These are phyloP conservation scores for Rhimphoctona megacephalus DNA, from an alignment of 2,888 invertebrate species.

Conservation along the genomic window DNA sequence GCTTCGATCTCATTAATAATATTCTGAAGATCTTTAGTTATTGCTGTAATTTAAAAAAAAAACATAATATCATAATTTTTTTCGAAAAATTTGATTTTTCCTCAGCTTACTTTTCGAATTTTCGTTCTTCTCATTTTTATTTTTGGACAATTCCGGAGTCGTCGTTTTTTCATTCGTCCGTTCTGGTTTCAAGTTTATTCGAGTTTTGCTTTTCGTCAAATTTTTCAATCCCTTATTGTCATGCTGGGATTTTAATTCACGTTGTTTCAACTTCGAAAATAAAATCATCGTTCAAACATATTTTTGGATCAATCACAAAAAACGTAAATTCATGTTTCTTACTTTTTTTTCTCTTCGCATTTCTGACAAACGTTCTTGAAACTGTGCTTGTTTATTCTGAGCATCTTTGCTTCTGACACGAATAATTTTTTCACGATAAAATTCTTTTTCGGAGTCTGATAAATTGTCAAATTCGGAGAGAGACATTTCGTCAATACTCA, in stretches of 20 bases:
- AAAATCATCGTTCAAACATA: background rate
- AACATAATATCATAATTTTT: background rate
- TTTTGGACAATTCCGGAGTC: conserved; percentile 53
- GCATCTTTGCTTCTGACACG: conserved; percentile 70
- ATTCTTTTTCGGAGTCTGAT: conserved; percentile 72
- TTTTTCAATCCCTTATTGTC: conserved; percentile 12
- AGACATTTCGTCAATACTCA: conserved; percentile 75
- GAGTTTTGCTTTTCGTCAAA: conserved; percentile 45
- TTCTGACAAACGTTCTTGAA: conserved; percentile 64
- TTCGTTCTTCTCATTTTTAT: conserved; percentile 47
- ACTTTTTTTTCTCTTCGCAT: conserved; percentile 57
- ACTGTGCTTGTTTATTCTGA: conserved; percentile 65
- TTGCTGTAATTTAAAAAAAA: background rate
- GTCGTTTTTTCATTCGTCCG: conserved; percentile 49
- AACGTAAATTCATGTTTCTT: conserved; percentile 34
- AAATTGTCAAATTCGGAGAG: conserved; percentile 74
- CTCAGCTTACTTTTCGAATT: conserved; percentile 52
- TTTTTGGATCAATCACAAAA: background rate
- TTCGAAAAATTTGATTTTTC: conserved; percentile 46
- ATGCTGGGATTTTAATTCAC: background rate
- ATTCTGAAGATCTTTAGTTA: conserved; percentile 33
- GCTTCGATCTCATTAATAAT: conserved; percentile 66
- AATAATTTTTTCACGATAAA: conserved; percentile 73
- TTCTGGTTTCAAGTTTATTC: conserved; percentile 7
- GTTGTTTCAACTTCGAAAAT: conserved; percentile 11